phyloP scores from a whole-genome alignment of 2,888 invertebrate species.

The Alloplasta piceator region DNA sequence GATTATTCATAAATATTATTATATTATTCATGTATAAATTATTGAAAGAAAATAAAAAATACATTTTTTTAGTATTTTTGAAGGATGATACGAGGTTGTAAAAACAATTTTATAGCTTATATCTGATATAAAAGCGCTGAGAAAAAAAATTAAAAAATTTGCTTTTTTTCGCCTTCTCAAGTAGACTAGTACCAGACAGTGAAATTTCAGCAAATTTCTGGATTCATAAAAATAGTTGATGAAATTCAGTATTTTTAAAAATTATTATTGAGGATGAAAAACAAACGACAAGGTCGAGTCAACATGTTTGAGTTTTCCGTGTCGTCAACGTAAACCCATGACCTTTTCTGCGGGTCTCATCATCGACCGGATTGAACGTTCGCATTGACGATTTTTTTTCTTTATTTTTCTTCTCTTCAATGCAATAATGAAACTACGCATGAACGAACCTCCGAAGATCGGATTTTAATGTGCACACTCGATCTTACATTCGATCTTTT shows the following conservation, averaged over 20 bases:
- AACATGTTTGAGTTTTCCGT: not conserved
- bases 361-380: slow-evolving; percentile 65
- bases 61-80: too few relatives aligned
- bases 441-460: not conserved
- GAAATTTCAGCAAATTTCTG: too few relatives aligned
- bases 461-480: slow-evolving; percentile 1
- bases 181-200: too few relatives aligned
- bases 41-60: too few relatives aligned
- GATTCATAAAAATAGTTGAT: not conserved
- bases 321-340: slow-evolving; percentile 61
- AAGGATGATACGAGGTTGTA: too few relatives aligned
- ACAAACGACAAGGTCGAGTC: not conserved
- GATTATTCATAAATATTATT: too few relatives aligned
- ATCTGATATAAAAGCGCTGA: too few relatives aligned
- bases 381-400: slow-evolving; percentile 29
- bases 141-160: too few relatives aligned
- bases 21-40: too few relatives aligned
- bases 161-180: too few relatives aligned
- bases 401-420: not conserved
- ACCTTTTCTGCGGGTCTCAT: slow-evolving; percentile 76
- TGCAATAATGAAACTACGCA: too few relatives aligned
- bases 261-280: not conserved
- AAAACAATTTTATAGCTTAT: too few relatives aligned
- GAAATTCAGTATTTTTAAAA: not conserved
- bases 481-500: slow-evolving; percentile 22